phyloP scores from a whole-genome alignment of 2,888 invertebrate species.

The Cotesia congregata region DNA sequence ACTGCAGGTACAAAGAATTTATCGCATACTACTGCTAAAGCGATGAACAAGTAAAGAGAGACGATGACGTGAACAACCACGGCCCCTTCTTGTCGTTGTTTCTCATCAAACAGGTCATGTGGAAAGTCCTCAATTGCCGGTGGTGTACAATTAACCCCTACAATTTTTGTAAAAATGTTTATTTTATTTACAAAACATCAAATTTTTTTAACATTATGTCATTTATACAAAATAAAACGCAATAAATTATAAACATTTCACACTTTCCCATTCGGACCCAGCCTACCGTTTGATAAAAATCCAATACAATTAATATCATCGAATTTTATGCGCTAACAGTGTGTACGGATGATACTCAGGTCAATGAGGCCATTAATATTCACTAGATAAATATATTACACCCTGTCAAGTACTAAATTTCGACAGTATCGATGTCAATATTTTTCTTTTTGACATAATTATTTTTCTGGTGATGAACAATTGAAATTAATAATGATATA shows the following conservation, averaged over 20 bases:
- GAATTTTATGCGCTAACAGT: background rate
- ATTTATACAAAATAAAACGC: background rate
- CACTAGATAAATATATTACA: background rate
- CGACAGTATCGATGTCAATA: background rate
- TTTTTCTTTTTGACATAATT: background rate
- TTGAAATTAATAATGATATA: no score
- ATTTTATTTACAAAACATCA: background rate
- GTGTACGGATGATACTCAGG: background rate
- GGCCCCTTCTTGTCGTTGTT: constrained; percentile 74
- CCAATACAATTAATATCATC: constrained; percentile 7
- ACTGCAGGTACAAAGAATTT: constrained; percentile 79
- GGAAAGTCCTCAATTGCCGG: constrained; percentile 78
- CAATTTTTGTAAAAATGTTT: constrained; percentile 16
- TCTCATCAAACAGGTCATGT: constrained; percentile 73
- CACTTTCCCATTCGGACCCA: background rate
- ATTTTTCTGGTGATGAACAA: no score
- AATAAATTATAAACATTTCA: background rate
- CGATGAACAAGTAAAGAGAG: constrained; percentile 76
- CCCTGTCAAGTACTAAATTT: background rate
- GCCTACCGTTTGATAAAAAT: background rate
- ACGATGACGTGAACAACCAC: constrained; percentile 75
- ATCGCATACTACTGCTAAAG: constrained; percentile 78
- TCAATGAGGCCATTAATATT: constrained; percentile 17
- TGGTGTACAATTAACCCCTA: constrained; percentile 72
- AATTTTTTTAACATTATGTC: background rate